phyloP scores from a whole-genome alignment of 2,888 invertebrate species.

The Patella caerulea region DNA sequence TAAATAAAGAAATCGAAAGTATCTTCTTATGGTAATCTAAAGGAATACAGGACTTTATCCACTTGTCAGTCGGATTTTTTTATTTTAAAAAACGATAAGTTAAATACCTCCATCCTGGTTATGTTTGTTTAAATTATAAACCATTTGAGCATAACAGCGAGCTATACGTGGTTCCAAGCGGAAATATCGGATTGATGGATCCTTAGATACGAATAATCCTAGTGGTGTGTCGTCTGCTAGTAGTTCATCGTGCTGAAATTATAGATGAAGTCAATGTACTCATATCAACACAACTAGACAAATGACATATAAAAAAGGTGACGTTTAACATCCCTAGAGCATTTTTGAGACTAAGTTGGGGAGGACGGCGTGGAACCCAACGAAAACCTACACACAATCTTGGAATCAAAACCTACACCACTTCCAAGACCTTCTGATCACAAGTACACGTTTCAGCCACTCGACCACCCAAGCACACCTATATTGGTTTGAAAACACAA shows the following conservation, averaged over 20 bases:
- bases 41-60: too few species aligned
- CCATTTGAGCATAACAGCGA: slow-evolving; percentile 45
- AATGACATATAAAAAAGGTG: not conserved
- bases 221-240: slow-evolving; percentile 43
- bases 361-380: too few species aligned
- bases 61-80: not conserved
- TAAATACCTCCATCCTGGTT: slow-evolving; percentile 32
- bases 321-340: too few species aligned
- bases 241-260: slow-evolving; percentile 39
- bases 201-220: slow-evolving; percentile 45
- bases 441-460: too few species aligned
- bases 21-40: too few species aligned
- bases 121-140: slow-evolving; percentile 45
- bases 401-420: too few species aligned
- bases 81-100: not conserved
- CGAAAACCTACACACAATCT: too few species aligned
- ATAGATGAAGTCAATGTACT: not conserved
- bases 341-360: too few species aligned
- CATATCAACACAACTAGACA: not conserved
- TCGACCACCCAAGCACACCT: too few species aligned
- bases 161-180: slow-evolving; percentile 46
- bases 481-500: too few species aligned
- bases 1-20: too few species aligned
- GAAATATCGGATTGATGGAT: slow-evolving; percentile 48
- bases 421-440: too few species aligned